Conservation (phyloP, 2,797 vertebrate species). For the Anguilla marmorata region DNA sequence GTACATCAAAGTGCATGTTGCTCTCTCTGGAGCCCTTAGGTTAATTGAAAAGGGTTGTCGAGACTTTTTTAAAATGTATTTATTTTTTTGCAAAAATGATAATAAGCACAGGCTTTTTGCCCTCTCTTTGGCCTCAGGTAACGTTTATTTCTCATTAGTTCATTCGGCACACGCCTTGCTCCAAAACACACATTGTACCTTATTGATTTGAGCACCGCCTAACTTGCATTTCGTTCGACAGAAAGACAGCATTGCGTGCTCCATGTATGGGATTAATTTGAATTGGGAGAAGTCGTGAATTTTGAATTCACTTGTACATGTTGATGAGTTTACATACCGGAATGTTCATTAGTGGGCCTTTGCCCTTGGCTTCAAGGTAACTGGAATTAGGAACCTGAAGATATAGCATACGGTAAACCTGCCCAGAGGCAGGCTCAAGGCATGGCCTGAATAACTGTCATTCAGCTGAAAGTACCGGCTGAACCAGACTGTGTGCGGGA, state of each 20-base stretch:
- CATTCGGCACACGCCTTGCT: not conserved
- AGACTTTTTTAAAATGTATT: not conserved
- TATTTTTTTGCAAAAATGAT: not conserved
- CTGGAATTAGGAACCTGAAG: not conserved
- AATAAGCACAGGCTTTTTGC: not conserved
- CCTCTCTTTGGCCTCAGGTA: not conserved
- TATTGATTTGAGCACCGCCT: not conserved
- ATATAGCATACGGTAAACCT: not conserved
- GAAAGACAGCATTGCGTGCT: not conserved
- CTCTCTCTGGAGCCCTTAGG: not conserved
- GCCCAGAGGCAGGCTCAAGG: slow-evolving; percentile 9
- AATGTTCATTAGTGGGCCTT: not conserved
- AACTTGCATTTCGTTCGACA: not conserved
- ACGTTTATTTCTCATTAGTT: not conserved
- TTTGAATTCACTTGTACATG: not conserved
- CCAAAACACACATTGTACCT: not conserved
- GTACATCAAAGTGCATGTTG: not conserved
- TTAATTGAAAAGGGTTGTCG: not conserved
- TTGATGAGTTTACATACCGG: not conserved
- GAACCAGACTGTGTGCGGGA: not conserved
- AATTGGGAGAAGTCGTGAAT: not conserved
- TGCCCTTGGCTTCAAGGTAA: not conserved
- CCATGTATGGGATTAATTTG: not conserved
- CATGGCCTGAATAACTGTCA: not conserved
- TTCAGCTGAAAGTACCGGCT: not conserved